Evolutionary conservation across 2,113 vertebrate genomes (phyloP).

Genomic region (Chloropsis hardwickii): DNA sequence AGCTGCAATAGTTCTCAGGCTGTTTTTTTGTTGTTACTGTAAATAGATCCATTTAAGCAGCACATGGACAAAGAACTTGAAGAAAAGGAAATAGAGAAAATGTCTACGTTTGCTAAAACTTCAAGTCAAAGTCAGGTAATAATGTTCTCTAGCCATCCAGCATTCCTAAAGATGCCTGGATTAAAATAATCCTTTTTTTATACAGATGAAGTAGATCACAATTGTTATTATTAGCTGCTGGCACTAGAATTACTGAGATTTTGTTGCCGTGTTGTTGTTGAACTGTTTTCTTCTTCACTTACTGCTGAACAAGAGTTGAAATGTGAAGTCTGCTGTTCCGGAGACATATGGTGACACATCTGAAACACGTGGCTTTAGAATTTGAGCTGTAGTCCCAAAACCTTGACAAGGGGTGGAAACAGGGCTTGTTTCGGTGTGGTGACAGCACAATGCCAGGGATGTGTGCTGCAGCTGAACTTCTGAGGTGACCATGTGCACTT

Average conservation of each 20-base stretch:
- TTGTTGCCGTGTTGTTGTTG: not conserved
- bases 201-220: not conserved
- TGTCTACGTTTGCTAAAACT: slow-evolving; percentile 69
- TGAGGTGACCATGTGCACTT: not conserved
- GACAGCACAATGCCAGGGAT: not conserved
- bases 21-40: not conserved
- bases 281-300: not conserved
- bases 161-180: not conserved
- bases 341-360: too few species aligned
- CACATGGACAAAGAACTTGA: slow-evolving; percentile 83
- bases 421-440: not conserved
- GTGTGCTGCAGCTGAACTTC: not conserved
- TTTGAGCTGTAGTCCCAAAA: not conserved
- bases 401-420: not conserved
- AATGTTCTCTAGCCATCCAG: not conserved
- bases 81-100: slow-evolving; percentile 82
- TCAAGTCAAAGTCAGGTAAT: slow-evolving; percentile 82
- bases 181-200: not conserved
- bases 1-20: not conserved
- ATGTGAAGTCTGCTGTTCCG: not conserved
- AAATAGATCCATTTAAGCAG: slow-evolving; percentile 83
- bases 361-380: not conserved
- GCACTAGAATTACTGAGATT: not conserved
- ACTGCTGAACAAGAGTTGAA: not conserved
- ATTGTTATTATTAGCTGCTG: not conserved